A percentile compares a stretch with the other conserved stretches of the same genome.
Evolutionary conservation across 2,113 vertebrate genomes (phyloP).

Genomic region (Nothobranchius kuhntae): DNA sequence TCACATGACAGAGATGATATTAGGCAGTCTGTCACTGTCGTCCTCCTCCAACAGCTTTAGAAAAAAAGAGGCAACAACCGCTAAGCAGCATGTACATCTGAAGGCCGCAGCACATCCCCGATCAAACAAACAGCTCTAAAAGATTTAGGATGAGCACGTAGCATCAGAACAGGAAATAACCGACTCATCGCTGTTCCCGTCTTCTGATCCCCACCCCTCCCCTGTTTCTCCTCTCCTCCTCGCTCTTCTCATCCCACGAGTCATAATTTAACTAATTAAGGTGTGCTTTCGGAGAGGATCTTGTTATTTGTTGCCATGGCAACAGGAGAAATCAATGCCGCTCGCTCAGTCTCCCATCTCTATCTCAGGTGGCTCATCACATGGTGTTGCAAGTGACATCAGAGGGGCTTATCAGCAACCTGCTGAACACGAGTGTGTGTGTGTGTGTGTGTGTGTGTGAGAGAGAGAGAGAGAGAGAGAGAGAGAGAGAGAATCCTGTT

Average conservation of each 20-base stretch:
- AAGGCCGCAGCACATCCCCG: constrained; percentile 41
- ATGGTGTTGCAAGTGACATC: constrained; percentile 71
- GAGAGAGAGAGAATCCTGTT: constrained; percentile 53
- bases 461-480: constrained; percentile 16
- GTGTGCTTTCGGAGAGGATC: constrained; percentile 80
- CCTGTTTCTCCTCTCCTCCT: neutral
- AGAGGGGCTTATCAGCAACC: constrained; percentile 76
- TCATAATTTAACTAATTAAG: constrained; percentile 82
- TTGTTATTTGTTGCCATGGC: constrained; percentile 81
- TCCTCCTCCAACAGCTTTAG: constrained; percentile 19
- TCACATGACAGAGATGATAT: constrained; percentile 44
- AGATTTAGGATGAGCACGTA: constrained; percentile 32
- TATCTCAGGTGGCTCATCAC: constrained; percentile 62
- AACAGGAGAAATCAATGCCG: constrained; percentile 74
- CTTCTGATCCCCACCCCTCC: constrained; percentile 8
- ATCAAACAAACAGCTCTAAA: constrained; percentile 51
- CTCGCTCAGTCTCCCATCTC: constrained; percentile 36
- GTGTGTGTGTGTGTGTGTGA: neutral
- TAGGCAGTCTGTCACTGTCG: constrained; percentile 31
- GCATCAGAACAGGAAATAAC: constrained; percentile 21
- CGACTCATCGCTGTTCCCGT: constrained; percentile 14
- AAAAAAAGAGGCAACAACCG: constrained; percentile 29
- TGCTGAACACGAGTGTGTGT: constrained; percentile 58
- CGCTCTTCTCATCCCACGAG: constrained; percentile 54
- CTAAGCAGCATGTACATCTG: constrained; percentile 39